Percentiles rank a stretch among this genome's conserved stretches.
Evolutionary conservation across 2,888 invertebrate species (phyloP).

Genomic region (Lordiphosa fenestrarum): DNA sequence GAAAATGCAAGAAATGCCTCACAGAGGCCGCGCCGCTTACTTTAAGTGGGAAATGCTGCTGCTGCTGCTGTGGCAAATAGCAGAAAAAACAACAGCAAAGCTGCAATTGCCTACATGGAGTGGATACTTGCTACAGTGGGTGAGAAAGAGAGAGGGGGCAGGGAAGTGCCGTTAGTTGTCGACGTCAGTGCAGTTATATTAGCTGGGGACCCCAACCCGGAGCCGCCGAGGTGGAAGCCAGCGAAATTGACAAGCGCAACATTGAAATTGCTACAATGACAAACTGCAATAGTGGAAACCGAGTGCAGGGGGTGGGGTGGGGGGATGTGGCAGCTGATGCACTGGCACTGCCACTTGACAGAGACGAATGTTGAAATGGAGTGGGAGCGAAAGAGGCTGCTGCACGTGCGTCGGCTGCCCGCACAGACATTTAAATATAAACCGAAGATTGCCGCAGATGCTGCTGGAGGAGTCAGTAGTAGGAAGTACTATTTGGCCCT

Average conservation of each 20-base stretch:
- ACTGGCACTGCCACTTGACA: constrained; percentile 57
- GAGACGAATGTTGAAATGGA: constrained; percentile 62
- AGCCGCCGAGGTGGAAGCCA: constrained; percentile 30
- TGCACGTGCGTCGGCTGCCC: constrained; percentile 64
- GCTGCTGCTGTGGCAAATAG: constrained; percentile 31
- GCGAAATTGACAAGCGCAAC: constrained; percentile 72
- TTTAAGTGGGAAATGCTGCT: constrained; percentile 28
- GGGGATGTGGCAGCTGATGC: constrained; percentile 27
- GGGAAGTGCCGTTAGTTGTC: constrained; percentile 15
- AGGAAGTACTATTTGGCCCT: constrained; percentile 16
- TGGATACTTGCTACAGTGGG: neutral
- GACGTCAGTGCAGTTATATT: constrained; percentile 20
- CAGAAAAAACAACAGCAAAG: constrained; percentile 23
- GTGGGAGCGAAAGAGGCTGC: constrained; percentile 23
- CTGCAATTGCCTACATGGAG: constrained; percentile 11
- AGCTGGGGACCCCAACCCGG: constrained; percentile 15
- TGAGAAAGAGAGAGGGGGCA: neutral
- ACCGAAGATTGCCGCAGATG: constrained; percentile 72
- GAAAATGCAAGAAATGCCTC: no score
- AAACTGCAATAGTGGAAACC: constrained; percentile 53
- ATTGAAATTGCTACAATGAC: constrained; percentile 74
- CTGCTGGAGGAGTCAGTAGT: constrained; percentile 32
- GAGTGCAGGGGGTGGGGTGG: neutral
- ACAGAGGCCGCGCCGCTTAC: constrained; percentile 28
- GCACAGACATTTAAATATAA: constrained; percentile 72